Percentiles rank a stretch among this genome's conserved stretches.
phyloP scores from a whole-genome alignment of 2,888 invertebrate genomes.

The Chrysopilus asiliformis region DNA sequence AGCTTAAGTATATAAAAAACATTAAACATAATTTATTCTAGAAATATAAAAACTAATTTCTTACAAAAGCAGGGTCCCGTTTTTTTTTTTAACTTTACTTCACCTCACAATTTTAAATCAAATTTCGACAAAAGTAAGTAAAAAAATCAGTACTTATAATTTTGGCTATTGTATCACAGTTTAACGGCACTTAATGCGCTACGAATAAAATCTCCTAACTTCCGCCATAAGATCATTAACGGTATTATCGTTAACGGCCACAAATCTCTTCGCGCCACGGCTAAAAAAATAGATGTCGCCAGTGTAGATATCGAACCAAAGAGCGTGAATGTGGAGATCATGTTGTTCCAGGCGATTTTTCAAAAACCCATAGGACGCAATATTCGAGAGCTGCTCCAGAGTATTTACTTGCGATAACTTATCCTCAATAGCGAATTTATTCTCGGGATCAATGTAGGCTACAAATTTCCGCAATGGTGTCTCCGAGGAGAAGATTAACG shows the following conservation, averaged over 20 bases:
- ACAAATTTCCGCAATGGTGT: constrained; percentile 77
- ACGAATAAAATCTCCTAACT: constrained; percentile 68
- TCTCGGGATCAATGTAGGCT: constrained; percentile 88
- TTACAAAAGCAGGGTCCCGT: too few species aligned
- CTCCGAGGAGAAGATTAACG: constrained; percentile 75
- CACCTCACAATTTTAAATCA: too few species aligned
- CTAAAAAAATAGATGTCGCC: constrained; percentile 94
- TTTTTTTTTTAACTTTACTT: too few species aligned
- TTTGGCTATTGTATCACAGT: too few species aligned
- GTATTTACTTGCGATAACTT: constrained; percentile 92
- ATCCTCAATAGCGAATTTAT: constrained; percentile 76
- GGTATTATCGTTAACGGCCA: constrained; percentile 72
- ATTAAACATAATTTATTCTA: too few species aligned
- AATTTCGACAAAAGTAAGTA: too few species aligned
- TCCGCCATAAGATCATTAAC: constrained; percentile 62
- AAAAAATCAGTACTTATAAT: too few species aligned
- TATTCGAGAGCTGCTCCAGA: constrained; percentile 81
- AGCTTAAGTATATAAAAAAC: too few species aligned
- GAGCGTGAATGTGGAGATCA: constrained; percentile 77
- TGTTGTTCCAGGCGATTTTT: constrained; percentile 66
- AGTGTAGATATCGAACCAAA: constrained; percentile 97
- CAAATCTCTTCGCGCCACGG: constrained; percentile 68
- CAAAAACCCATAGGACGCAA: constrained; percentile 84
- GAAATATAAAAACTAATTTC: too few species aligned
- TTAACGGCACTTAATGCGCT: constrained; percentile 10